Evolutionary conservation across 2,888 invertebrate genomes (phyloP), one percentile per base, ranked within the genome.

Genomic region (Acanthosoma haemorrhoidale): DNA sequence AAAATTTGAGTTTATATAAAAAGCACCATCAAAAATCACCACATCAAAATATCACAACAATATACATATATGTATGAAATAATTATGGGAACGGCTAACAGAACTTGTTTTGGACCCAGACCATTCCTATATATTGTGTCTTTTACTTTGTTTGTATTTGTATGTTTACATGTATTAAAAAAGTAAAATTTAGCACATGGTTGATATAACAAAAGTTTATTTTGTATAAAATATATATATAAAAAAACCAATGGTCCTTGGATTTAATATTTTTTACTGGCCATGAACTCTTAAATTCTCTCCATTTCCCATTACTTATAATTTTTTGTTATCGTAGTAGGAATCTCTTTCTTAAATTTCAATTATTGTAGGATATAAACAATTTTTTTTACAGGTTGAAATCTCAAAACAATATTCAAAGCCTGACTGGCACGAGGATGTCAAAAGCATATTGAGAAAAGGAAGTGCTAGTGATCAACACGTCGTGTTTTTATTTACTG

Each of bases 371-470:
- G n/a, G n/a, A n/a, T n/a, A n/a, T n/a, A n/a, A n/a, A n/a, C n/a
- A n/a, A n/a, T n/a, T n/a, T 72, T 41, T 74, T 68, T 72, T 73
- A 69, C 84, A 94, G 88, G 91, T 96, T 39, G 96, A 96, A 83
- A 92, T 96, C 79, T 91, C 90, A 60, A 87, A 93, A 78, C 87
- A 87, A 39, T 96, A 96, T 79, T 90, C 91, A 0, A 83, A 84
- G 59, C 84, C 81, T 74, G 95, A 96, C 78, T 96, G 95, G 94
- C 88, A 92, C 75, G 96, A 96, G 79, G 96, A 96, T 80, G 82
- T 96, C 58, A 96, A 95, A 79, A 82, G 82, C 43, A 88, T 95
- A 74, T 80, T 96, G 63, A 84, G 84, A 73, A 93, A 89, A 81
- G 87, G 92, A 0, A 91, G 93, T 72, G 86, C 90, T 15, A 88